phyloP scores from a whole-genome alignment of 2,797 vertebrate genomes.

The Forpus xanthops region DNA sequence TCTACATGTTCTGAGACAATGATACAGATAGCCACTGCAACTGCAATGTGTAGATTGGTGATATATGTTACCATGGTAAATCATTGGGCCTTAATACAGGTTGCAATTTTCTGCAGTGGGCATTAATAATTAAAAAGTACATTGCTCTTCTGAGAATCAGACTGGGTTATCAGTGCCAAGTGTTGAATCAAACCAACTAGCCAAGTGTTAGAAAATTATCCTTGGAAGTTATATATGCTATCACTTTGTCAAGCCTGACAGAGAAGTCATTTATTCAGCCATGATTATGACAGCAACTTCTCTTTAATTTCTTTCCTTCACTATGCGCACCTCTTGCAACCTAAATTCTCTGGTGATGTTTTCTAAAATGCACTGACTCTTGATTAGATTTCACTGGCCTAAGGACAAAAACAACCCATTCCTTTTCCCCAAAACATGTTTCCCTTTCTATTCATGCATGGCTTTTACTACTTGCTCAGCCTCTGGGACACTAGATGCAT shows the following conservation, averaged over 20 bases:
- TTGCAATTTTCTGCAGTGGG: not conserved
- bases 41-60: not conserved
- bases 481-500: not conserved
- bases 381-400: slow-evolving; percentile 52
- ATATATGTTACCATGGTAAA: not conserved
- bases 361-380: slow-evolving; percentile 21
- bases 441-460: slow-evolving; percentile 13
- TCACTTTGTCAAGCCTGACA: slow-evolving; percentile 37
- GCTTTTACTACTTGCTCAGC: not conserved
- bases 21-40: not conserved
- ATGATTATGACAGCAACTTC: not conserved
- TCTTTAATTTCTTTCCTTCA: slow-evolving; percentile 39
- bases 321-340: not conserved
- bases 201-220: slow-evolving; percentile 33
- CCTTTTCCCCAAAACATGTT: not conserved
- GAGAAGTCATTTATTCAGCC: slow-evolving; percentile 42
- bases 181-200: slow-evolving; percentile 15
- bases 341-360: slow-evolving; percentile 31
- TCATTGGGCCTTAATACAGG: not conserved
- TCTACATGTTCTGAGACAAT: not conserved
- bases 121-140: slow-evolving; percentile 6
- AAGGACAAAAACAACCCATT: slow-evolving; percentile 29
- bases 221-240: slow-evolving; percentile 21
- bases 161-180: not conserved
- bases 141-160: slow-evolving; percentile 14